These are phyloP conservation scores for Xenus cinereus DNA, from an alignment of 2,113 vertebrate species.

Conservation along the genomic window DNA sequence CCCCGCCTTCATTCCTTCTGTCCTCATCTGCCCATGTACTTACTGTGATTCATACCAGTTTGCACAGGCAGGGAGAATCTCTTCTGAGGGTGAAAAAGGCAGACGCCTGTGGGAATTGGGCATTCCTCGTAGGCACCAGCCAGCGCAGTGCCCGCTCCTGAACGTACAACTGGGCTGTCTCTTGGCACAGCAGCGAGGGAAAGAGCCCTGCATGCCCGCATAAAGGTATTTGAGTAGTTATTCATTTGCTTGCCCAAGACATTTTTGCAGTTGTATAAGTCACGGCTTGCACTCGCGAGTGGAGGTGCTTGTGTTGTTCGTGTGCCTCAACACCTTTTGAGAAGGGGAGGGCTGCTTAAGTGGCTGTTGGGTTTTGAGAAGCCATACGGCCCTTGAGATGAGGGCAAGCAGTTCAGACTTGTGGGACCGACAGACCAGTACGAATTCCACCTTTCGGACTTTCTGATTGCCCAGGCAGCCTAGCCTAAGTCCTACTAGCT, in stretches of 20 bases:
- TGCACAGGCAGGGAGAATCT: neutral
- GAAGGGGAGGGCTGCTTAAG: neutral
- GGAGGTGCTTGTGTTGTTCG: neutral
- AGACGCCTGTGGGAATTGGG: neutral
- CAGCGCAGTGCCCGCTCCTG: neutral
- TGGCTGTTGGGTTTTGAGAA: neutral
- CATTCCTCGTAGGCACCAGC: neutral
- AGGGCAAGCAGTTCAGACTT: neutral
- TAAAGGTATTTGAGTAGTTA: neutral
- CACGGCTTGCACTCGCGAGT: neutral
- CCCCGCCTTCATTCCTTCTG: neutral
- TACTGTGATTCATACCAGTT: neutral
- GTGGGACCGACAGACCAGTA: neutral
- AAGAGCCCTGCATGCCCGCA: neutral
- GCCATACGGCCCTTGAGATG: neutral
- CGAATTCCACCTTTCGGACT: neutral
- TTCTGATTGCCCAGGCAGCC: neutral
- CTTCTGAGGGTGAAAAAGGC: neutral
- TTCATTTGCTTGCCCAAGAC: neutral
- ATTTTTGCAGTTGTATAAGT: neutral
- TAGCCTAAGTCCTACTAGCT: neutral
- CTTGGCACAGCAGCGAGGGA: neutral
- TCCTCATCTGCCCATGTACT: neutral
- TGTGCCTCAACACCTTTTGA: neutral
- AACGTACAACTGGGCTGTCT: rapidly evolving